These are phyloP conservation scores for Nesoenas mayeri DNA, from an alignment of 2,113 vertebrate genomes.

Conservation along the genomic window DNA sequence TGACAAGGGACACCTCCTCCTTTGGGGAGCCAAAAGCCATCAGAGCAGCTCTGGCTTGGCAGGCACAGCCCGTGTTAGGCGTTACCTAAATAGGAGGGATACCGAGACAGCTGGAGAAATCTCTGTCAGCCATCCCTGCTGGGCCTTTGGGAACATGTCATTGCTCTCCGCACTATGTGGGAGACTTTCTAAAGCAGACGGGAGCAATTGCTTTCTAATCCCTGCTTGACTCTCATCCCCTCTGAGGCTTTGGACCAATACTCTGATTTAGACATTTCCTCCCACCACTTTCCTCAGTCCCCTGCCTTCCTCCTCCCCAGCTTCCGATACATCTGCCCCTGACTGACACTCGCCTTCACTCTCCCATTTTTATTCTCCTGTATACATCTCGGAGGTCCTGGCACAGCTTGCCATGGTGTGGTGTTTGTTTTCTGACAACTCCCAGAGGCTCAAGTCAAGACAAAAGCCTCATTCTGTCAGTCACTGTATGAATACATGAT, in stretches of 20 bases:
- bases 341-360: background rate
- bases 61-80: background rate
- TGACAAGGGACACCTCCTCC: background rate
- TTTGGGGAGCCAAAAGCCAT: background rate
- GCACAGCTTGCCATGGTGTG: background rate
- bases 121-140: background rate
- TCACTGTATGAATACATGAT: background rate
- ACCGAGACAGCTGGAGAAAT: background rate
- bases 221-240: background rate
- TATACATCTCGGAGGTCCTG: background rate
- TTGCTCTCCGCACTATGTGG: background rate
- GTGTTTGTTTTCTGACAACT: background rate
- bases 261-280: background rate
- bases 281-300: background rate
- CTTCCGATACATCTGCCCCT: background rate
- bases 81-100: background rate
- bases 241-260: background rate
- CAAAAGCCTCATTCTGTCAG: constrained; percentile 30
- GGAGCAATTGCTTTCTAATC: background rate
- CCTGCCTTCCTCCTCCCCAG: background rate
- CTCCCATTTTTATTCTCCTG: background rate
- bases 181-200: background rate
- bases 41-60: background rate
- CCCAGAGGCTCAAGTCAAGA: background rate
- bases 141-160: background rate